Conservation (phyloP, 2,797 vertebrate species). For the Crenuchus spilurus region DNA sequence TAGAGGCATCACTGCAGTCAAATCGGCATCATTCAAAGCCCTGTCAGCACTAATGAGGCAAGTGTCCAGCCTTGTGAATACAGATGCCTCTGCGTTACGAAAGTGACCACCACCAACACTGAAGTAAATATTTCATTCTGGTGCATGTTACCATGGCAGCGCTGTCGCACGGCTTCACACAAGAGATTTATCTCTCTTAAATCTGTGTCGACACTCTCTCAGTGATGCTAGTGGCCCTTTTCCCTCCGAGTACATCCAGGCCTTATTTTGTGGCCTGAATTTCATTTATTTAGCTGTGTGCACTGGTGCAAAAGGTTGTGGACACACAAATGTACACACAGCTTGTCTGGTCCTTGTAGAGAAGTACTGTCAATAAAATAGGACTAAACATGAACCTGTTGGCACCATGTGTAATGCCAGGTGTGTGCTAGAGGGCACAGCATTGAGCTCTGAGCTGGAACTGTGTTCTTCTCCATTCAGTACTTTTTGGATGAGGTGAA, state of each 20-base stretch:
- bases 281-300: neutral
- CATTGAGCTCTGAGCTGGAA: too few species aligned
- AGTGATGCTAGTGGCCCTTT: neutral
- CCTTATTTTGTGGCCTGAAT: neutral
- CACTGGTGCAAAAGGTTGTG: too few species aligned
- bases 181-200: neutral
- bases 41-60: conserved; percentile 6
- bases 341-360: too few species aligned
- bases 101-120: neutral
- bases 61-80: neutral
- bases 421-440: too few species aligned
- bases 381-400: too few species aligned
- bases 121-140: conserved; percentile 57
- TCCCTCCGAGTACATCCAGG: neutral
- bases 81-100: neutral
- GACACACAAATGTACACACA: too few species aligned
- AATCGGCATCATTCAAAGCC: neutral
- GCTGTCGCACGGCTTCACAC: neutral
- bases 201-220: neutral
- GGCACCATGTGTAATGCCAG: too few species aligned
- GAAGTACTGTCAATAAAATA: too few species aligned
- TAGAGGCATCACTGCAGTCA: neutral
- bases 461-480: too few species aligned
- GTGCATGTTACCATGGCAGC: conserved; percentile 43
- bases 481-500: too few species aligned